Conservation (phyloP, 1,140 invertebrate genomes). For the Drosophila carrolli region DNA sequence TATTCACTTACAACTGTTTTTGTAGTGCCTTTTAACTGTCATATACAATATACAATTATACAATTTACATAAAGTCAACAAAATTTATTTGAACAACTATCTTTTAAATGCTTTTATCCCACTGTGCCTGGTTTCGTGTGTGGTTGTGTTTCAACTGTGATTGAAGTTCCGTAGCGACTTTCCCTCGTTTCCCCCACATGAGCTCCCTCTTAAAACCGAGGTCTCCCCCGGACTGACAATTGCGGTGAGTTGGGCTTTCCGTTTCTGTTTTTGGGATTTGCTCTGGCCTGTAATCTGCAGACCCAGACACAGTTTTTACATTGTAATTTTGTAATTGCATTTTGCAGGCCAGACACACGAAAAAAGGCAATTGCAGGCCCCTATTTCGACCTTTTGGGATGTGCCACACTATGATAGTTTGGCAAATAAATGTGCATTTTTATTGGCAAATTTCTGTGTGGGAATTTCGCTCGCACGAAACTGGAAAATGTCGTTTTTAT, state of each 20-base stretch:
- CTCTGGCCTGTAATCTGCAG: slow-evolving; percentile 66
- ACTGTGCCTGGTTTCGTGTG: slow-evolving; percentile 29
- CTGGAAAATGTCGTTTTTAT: slow-evolving; percentile 36
- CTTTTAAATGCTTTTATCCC: slow-evolving; percentile 1
- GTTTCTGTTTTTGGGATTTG: slow-evolving; percentile 47
- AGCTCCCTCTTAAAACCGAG: slow-evolving; percentile 23
- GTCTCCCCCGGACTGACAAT: slow-evolving; percentile 48
- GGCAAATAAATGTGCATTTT: slow-evolving; percentile 41
- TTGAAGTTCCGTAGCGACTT: slow-evolving; percentile 46
- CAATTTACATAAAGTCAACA: no score
- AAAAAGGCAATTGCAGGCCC: slow-evolving; percentile 42
- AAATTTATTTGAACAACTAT: not conserved
- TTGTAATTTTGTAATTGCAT: slow-evolving; percentile 79
- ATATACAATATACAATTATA: no score
- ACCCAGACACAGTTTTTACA: slow-evolving; percentile 66
- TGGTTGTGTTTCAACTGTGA: slow-evolving; percentile 52
- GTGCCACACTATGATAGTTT: slow-evolving; percentile 23
- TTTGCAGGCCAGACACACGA: slow-evolving; percentile 47
- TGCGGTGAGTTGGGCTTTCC: slow-evolving; percentile 57
- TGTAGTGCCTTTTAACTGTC: no score
- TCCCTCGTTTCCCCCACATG: slow-evolving; percentile 23
- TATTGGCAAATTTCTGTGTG: slow-evolving; percentile 36
- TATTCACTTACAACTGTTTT: no score
- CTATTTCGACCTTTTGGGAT: slow-evolving; percentile 49
- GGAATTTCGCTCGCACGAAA: slow-evolving; percentile 47